Conservation (phyloP, 2,797 vertebrate genomes). For the Chaunax sp. region DNA sequence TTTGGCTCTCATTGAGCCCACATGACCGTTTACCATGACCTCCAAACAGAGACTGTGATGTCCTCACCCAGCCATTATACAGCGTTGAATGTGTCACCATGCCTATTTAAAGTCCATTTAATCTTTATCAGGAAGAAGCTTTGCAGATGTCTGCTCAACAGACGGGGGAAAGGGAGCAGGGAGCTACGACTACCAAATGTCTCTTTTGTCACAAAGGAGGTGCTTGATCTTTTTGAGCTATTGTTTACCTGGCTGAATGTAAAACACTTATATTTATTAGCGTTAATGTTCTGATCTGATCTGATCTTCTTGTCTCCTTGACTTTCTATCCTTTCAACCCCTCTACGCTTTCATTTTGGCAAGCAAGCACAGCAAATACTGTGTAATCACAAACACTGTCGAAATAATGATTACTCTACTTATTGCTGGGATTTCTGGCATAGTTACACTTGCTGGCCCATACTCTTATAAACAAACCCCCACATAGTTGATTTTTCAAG, state of each 20-base stretch:
- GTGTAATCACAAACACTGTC: slow-evolving; percentile 13
- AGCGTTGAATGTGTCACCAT: slow-evolving; percentile 34
- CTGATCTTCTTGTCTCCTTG: too few relatives aligned
- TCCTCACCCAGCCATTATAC: slow-evolving; percentile 29
- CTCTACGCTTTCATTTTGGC: background rate
- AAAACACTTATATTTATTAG: background rate
- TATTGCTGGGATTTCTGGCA: slow-evolving; percentile 25
- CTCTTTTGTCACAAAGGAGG: slow-evolving; percentile 19
- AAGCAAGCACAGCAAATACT: background rate
- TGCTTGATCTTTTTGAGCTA: background rate
- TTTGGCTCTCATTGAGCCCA: slow-evolving; percentile 32
- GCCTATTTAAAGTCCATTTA: slow-evolving; percentile 27
- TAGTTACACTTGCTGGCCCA: slow-evolving; percentile 5
- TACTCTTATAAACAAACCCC: slow-evolving; percentile 36
- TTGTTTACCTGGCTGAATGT: background rate
- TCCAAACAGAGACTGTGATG: slow-evolving; percentile 19
- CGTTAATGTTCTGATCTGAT: too few relatives aligned
- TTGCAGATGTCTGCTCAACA: slow-evolving; percentile 40
- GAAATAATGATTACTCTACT: slow-evolving; percentile 18
- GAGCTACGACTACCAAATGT: slow-evolving; percentile 2
- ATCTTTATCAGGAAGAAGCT: slow-evolving; percentile 33
- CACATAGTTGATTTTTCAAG: slow-evolving; percentile 11
- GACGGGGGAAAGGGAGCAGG: background rate
- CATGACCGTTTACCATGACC: slow-evolving; percentile 37
- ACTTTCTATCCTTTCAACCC: too few relatives aligned